phyloP scores from a whole-genome alignment of 92 coral and sea anemone species.

The Pocillopora grandis region DNA sequence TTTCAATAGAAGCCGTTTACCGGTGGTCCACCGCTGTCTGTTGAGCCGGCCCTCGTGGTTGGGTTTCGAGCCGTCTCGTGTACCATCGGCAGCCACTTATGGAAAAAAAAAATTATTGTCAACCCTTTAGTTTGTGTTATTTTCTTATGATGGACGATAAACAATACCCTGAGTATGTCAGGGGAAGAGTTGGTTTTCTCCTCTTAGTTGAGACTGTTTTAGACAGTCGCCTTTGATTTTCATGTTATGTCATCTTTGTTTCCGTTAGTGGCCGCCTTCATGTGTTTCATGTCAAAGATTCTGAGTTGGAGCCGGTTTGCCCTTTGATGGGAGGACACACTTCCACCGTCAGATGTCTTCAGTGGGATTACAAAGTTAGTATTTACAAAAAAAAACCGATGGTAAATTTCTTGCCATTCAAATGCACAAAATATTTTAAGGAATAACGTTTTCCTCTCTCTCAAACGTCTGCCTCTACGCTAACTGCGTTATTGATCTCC shows the following conservation, averaged over 20 bases:
- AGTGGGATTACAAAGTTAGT: slow-evolving; percentile 69
- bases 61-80: too few species aligned
- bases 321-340: slow-evolving; percentile 65
- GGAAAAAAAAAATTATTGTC: too few species aligned
- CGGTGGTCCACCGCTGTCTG: too few species aligned
- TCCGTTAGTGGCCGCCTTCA: slow-evolving; percentile 67
- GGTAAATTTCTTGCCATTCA: neutral
- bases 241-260: neutral
- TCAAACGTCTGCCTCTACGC: too few species aligned
- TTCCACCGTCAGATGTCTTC: slow-evolving; percentile 72
- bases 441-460: neutral
- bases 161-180: too few species aligned
- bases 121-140: too few species aligned
- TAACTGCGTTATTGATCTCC: too few species aligned
- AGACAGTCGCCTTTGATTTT: neutral
- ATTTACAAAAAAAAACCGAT: neutral
- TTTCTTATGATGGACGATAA: too few species aligned
- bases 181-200: neutral
- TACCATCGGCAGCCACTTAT: too few species aligned
- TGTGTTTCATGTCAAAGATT: slow-evolving; percentile 59
- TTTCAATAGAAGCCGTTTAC: too few species aligned
- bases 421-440: neutral
- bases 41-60: too few species aligned
- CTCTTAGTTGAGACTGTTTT: neutral
- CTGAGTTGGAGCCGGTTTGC: slow-evolving; percentile 44